phyloP scores from a whole-genome alignment of 2,797 vertebrate species.

The Danio jaintianensis region DNA sequence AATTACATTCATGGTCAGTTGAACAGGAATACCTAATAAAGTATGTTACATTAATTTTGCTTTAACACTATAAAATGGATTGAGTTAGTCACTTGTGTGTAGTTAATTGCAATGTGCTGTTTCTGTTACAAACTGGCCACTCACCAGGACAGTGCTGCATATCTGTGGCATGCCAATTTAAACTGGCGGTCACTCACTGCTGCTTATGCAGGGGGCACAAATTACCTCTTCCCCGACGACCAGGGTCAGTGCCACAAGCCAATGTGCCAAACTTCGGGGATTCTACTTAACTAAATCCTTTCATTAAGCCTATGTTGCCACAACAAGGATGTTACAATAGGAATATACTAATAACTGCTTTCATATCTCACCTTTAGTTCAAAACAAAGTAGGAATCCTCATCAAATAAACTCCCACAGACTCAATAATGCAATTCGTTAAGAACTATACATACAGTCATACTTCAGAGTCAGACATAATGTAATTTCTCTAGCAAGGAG shows the following conservation, averaged over 20 bases:
- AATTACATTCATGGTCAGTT: background rate
- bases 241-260: constrained; percentile 32
- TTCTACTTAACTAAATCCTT: background rate
- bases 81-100: background rate
- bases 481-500: background rate
- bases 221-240: constrained; percentile 54
- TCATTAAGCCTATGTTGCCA: background rate
- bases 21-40: background rate
- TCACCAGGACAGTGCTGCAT: constrained; percentile 37
- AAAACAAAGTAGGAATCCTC: background rate
- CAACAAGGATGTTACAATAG: background rate
- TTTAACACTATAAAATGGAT: constrained; percentile 16
- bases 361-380: constrained; percentile 19
- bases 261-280: background rate
- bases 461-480: background rate
- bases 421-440: constrained; percentile 15
- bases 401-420: background rate
- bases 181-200: constrained; percentile 56
- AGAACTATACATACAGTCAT: background rate
- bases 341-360: background rate
- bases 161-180: constrained; percentile 61
- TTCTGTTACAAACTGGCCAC: constrained; percentile 20
- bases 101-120: constrained; percentile 12
- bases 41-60: constrained; percentile 7
- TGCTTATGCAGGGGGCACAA: constrained; percentile 52